Evolutionary conservation across 2,888 invertebrate species (phyloP).

Genomic region (Cybosia mesomella): DNA sequence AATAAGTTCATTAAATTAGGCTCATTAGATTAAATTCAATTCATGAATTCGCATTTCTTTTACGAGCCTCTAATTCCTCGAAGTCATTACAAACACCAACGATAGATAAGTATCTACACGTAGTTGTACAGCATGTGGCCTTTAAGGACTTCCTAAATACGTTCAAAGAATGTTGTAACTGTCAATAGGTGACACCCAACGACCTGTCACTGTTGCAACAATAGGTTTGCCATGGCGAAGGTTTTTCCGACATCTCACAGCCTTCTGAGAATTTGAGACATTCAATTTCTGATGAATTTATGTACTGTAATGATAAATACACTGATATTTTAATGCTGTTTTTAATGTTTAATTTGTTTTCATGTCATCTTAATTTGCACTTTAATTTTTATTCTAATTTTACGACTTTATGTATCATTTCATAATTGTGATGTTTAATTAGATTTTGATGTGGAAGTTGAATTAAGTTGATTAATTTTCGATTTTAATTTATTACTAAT

Average conservation of each 20-base stretch:
- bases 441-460: too few species aligned
- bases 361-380: too few species aligned
- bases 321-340: neutral
- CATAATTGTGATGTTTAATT: too few species aligned
- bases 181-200: neutral
- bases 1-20: too few species aligned
- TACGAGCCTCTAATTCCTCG: neutral
- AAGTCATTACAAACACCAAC: neutral
- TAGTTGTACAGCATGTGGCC: neutral
- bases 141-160: slow-evolving; percentile 1
- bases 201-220: neutral
- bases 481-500: too few species aligned
- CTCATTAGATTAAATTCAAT: too few species aligned
- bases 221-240: slow-evolving; percentile 6
- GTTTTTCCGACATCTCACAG: slow-evolving; percentile 8
- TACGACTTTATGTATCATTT: too few species aligned
- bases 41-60: neutral
- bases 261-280: slow-evolving; percentile 15
- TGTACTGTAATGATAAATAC: neutral
- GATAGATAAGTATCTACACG: neutral
- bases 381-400: neutral
- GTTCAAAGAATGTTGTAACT: slow-evolving; percentile 9
- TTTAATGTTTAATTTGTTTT: too few species aligned
- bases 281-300: slow-evolving; percentile 9
- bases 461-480: too few species aligned